A percentile compares a stretch with the other conserved stretches of the same genome.
phyloP scores from a whole-genome alignment of 2,113 vertebrate species.

The Brachypteracias leptosomus region DNA sequence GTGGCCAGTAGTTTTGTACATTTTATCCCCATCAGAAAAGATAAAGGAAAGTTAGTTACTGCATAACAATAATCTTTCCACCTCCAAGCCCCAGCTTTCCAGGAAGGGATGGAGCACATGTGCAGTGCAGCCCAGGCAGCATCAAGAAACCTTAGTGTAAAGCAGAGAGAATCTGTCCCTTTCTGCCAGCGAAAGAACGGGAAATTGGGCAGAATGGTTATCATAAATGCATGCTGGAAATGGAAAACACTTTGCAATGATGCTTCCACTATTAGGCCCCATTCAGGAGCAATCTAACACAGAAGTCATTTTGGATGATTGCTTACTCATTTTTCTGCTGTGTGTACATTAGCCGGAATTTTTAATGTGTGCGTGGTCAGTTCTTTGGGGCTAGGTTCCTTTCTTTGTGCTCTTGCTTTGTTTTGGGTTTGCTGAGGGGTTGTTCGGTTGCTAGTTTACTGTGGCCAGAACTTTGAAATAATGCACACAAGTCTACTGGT shows the following conservation, averaged over 20 bases:
- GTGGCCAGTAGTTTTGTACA: background rate
- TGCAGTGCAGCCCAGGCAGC: background rate
- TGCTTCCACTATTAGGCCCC: conserved; percentile 1
- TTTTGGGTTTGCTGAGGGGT: background rate
- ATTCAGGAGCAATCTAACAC: conserved; percentile 11
- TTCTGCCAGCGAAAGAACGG: background rate
- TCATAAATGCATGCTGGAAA: background rate
- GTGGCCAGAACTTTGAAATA: background rate
- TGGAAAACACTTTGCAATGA: conserved; percentile 12
- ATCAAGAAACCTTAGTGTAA: background rate
- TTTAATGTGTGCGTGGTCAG: background rate
- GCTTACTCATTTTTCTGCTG: background rate
- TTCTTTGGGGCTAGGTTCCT: background rate
- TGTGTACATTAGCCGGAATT: conserved; percentile 1
- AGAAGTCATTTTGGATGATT: conserved; percentile 39
- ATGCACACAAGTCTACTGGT: background rate
- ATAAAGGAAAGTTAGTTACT: conserved; percentile 30
- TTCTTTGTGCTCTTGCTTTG: background rate
- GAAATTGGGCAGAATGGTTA: conserved; percentile 39
- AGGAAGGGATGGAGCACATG: background rate
- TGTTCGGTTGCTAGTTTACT: background rate
- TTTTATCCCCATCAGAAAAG: background rate
- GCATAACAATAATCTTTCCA: background rate
- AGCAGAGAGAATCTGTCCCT: background rate
- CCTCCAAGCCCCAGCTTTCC: background rate